Evolutionary conservation across 2,797 vertebrate species (phyloP).

Genomic region (Apodemus agrarius): DNA sequence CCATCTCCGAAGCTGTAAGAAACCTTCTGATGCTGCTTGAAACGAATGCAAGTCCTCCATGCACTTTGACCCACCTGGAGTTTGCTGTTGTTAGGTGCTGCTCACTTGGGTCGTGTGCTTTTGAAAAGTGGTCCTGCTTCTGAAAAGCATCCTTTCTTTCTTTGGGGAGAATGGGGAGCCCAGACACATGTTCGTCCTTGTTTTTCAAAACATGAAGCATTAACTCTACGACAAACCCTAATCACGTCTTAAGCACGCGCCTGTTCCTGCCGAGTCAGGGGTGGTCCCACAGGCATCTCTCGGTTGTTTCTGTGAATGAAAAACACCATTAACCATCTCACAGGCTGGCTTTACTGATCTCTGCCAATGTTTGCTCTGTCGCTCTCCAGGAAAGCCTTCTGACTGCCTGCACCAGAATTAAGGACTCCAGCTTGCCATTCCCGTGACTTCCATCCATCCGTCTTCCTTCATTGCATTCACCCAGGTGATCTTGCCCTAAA

Average conservation of each 20-base stretch:
- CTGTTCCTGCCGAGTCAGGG: not conserved
- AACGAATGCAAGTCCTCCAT: not conserved
- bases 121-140: not conserved
- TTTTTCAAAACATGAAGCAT: slow-evolving; percentile 1
- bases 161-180: slow-evolving; percentile 26
- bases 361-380: not conserved
- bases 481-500: not conserved
- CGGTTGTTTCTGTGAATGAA: slow-evolving; percentile 62
- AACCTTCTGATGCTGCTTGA: not conserved
- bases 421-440: not conserved
- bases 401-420: slow-evolving; percentile 1
- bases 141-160: not conserved
- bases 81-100: slow-evolving; percentile 15
- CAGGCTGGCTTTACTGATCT: slow-evolving; percentile 57
- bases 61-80: not conserved
- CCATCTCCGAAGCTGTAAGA: not conserved
- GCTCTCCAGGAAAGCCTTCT: slow-evolving; percentile 43
- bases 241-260: slow-evolving; percentile 38
- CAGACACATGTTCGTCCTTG: slow-evolving; percentile 1
- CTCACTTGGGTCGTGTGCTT: slow-evolving; percentile 3
- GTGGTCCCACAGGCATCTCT: slow-evolving; percentile 48
- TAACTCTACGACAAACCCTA: slow-evolving; percentile 39
- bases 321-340: slow-evolving; percentile 57
- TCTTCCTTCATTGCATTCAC: not conserved
- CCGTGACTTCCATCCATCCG: rapidly evolving